Base-by-base conservation (phyloP, 2,888 invertebrate species). In the Agrilus cyanescens region DNA sequence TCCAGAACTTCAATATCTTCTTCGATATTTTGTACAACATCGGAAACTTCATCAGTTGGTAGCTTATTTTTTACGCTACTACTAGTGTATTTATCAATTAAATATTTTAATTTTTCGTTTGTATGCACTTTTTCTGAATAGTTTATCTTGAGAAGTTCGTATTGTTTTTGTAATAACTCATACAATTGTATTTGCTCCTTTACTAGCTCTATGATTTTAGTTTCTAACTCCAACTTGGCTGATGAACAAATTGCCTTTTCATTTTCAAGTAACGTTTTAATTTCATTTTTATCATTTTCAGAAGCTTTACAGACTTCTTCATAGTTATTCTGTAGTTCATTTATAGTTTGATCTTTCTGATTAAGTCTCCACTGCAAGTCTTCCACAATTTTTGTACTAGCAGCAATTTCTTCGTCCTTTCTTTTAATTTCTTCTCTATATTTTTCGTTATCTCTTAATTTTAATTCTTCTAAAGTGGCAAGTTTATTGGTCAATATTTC, bases 381-480 rank as follows among this genome's bases (percentile, higher is more conserved):
- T 25, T 37, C 39, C 29, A 45, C 37, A 4, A 29, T 36, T n/a
- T 37, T 36, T 7, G 44, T 32, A 4, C 8, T 25, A 25, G 3
- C 25, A 25, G 25, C 32, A 25, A 46, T 41, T 46, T 41, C 29
- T 40, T 32, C 32, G 36, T 44, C 29, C 32, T 35, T 38, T 15
- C 12, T 10, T 37, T 37, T 7, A 45, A 41, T 34, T 34, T 47
- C 34, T 46, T 47, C 43, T 10, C 7, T 13, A 31, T 38, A 43
- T 30, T 39, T 35, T 12, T 45, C 38, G 25, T 44, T 32, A 13
- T 46, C 44, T 32, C 16, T 40, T n/a, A 18, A 18, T 25, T 50
- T 53, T 16, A 32, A 35, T 14, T 38, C 18, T 25, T 45, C 41
- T 15, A 48, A 41, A 31, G 46, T 37, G 6, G 25, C 32, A 30